A percentile compares a stretch with the other conserved stretches of the same genome.
These are phyloP conservation scores for Sciurus carolinensis DNA, from an alignment of 2,797 vertebrate species.

Conservation along the genomic window DNA sequence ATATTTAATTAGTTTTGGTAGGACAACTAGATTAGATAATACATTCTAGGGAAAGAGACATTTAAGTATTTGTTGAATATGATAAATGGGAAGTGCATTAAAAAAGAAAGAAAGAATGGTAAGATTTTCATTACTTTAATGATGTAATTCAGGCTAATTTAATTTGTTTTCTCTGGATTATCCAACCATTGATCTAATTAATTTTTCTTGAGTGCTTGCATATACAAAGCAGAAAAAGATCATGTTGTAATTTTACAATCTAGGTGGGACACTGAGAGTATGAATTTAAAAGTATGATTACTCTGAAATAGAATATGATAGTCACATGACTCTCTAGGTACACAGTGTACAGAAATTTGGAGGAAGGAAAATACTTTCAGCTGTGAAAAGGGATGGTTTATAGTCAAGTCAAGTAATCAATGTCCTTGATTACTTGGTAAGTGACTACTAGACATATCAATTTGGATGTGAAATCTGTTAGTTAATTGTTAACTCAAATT, in stretches of 20 bases:
- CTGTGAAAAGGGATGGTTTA: neutral
- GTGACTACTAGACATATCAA: neutral
- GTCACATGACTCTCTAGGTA: neutral
- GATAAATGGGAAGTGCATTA: conserved; percentile 28
- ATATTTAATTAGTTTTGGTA: conserved; percentile 59
- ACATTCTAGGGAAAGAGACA: neutral
- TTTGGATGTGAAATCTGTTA: neutral
- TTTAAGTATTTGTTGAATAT: conserved; percentile 32
- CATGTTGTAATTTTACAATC: conserved; percentile 47
- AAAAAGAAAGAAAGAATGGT: conserved; percentile 28
- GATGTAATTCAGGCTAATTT: conserved; percentile 34
- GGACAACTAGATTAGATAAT: neutral
- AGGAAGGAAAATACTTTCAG: neutral
- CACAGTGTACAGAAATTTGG: neutral
- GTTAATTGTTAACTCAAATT: neutral
- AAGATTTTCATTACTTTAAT: neutral
- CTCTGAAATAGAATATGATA: neutral
- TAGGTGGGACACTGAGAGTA: neutral
- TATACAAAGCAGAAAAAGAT: conserved; percentile 22
- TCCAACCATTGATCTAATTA: neutral
- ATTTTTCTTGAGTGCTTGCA: conserved; percentile 33
- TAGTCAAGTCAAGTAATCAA: neutral
- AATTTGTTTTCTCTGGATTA: conserved; percentile 46
- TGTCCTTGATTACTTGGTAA: conserved; percentile 14
- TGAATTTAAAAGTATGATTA: conserved; percentile 7